Evolutionary conservation across 2,113 vertebrate genomes (phyloP), one percentile per base, ranked within the genome.

Genomic region (Scatophagus argus): DNA sequence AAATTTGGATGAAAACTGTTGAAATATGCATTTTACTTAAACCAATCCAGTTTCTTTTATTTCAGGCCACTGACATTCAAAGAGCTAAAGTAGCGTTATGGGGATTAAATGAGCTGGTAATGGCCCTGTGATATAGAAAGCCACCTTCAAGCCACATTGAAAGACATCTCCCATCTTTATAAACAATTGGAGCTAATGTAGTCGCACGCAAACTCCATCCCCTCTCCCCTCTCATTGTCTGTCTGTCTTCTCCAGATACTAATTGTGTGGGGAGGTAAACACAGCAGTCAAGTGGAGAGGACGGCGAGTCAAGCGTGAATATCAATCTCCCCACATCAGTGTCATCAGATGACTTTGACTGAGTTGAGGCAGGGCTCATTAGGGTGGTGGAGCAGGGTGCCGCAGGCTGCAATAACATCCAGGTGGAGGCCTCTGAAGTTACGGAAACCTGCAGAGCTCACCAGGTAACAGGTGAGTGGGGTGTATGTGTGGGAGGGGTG

Each of bases 311-410:
- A 91, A 93, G 88, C 92, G 91, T 93, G 91, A 95, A 95, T 90
- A 94, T 95, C 90, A 93, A 91, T 94, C 94, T 94, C 84, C 78
- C 77, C 89, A 85, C 92, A 93, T 94, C 90, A 94, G 89, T 90
- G 90, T 94, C 91, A 91, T 93, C 90, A 91, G 88, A 93, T 94
- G 87, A 93, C 93, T 93, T 94, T 93, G 93, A 92, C 88, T 69
- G 89, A 88, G 93, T 84, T 79, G 88, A 90, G 78, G 84, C 74
- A n/a, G 79, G 82, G 86, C 87, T 94, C 92, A 94, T 95, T 94
- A 93, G 84, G 72, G 74, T 65, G 67, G 67, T 58, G 79, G 77
- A 56, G 82, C 84, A 41, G 68, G 77, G 73, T 44, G 85, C 72
- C 39, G 56, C 34, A 6, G 82, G 69, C 41, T 14, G 43, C 70